These are phyloP conservation scores for Flexamia atlantica DNA, from an alignment of 2,888 invertebrate species.

Conservation along the genomic window DNA sequence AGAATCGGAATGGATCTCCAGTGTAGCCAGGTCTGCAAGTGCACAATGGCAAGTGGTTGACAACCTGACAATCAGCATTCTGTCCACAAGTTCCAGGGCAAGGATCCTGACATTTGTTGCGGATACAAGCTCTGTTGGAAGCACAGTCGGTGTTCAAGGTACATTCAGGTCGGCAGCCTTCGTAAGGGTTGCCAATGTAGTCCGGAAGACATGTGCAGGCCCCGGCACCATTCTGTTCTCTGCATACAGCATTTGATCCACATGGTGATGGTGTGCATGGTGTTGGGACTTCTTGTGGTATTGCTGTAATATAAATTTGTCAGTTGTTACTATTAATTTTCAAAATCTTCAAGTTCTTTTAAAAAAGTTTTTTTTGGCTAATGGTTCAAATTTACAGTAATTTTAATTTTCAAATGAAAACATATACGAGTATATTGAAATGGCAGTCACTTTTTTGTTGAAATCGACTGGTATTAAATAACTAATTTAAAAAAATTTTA, in stretches of 20 bases:
- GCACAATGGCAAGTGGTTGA: slow-evolving; percentile 88
- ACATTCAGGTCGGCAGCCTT: slow-evolving; percentile 88
- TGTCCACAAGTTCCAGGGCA: slow-evolving; percentile 86
- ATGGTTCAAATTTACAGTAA: too few species aligned
- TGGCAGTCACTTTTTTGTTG: too few species aligned
- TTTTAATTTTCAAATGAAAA: too few species aligned
- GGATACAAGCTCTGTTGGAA: slow-evolving; percentile 84
- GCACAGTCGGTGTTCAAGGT: slow-evolving; percentile 87
- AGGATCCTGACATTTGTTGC: slow-evolving; percentile 87
- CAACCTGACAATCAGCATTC: slow-evolving; percentile 85
- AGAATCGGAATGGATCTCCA: slow-evolving; percentile 86
- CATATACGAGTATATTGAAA: too few species aligned
- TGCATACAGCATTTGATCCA: slow-evolving; percentile 86
- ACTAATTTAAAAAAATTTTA: too few species aligned
- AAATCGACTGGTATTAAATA: too few species aligned
- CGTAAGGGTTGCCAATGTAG: slow-evolving; percentile 85
- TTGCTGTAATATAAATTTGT: slow-evolving; percentile 61
- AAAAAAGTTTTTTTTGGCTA: too few species aligned
- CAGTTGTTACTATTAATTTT: not conserved
- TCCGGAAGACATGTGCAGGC: slow-evolving; percentile 86
- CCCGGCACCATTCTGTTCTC: slow-evolving; percentile 83
- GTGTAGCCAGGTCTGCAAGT: slow-evolving; percentile 81
- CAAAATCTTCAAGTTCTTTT: not conserved
- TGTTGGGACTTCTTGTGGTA: slow-evolving; percentile 72
- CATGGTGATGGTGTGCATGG: slow-evolving; percentile 86